Evolutionary conservation across 35 echinoderm and acorn worm genomes (phyloP).

Genomic region (Chiridota heheva): DNA sequence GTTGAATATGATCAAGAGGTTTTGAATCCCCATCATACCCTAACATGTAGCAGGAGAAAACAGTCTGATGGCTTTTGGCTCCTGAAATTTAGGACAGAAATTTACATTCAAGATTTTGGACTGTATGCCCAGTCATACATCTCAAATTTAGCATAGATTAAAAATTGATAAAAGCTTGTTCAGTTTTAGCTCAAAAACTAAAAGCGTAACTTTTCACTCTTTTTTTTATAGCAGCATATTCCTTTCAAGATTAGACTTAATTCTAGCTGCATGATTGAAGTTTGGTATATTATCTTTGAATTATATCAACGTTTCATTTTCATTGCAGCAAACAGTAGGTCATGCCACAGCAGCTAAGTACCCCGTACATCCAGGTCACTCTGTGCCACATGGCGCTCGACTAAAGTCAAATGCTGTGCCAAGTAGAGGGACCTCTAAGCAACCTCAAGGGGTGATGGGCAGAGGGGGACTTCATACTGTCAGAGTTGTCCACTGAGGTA

Average conservation of each 20-base stretch:
- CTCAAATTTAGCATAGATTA: neutral
- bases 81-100: too few relatives aligned
- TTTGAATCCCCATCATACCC: too few relatives aligned
- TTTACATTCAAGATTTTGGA: too few relatives aligned
- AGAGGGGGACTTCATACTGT: slow-evolving; percentile 60
- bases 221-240: neutral
- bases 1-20: too few relatives aligned
- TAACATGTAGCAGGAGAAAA: too few relatives aligned
- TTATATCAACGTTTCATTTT: neutral
- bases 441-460: slow-evolving; percentile 26
- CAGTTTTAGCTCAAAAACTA: neutral
- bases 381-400: slow-evolving; percentile 21
- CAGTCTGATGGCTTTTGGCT: too few relatives aligned
- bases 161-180: neutral
- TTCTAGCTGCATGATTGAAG: too few relatives aligned
- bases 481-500: slow-evolving; percentile 78
- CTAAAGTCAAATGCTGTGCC: slow-evolving; percentile 31
- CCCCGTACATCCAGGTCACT: slow-evolving; percentile 26
- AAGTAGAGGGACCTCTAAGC: slow-evolving; percentile 24
- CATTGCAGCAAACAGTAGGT: slow-evolving; percentile 87
- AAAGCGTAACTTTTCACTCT: neutral
- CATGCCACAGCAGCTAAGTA: slow-evolving; percentile 80
- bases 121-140: neutral
- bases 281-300: neutral
- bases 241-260: neutral